A percentile compares a stretch with the other conserved stretches of the same genome.
These are phyloP conservation scores for Carcinoscorpius rotundicauda DNA, from an alignment of 1,140 invertebrate genomes.

Conservation along the genomic window DNA sequence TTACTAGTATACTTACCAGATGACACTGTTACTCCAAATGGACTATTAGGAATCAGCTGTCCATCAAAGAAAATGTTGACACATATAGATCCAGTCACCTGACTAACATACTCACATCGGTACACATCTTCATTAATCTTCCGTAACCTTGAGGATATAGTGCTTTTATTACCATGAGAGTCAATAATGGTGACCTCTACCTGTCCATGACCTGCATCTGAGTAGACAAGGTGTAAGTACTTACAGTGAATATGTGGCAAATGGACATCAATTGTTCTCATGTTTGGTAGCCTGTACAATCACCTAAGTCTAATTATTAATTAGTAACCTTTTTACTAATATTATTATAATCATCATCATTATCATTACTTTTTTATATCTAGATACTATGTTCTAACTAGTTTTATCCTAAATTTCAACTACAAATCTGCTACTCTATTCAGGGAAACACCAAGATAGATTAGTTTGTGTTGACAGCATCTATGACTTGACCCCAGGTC, in stretches of 20 bases:
- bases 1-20: constrained; percentile 34
- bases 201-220: constrained; percentile 66
- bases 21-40: constrained; percentile 60
- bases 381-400: too few relatives aligned
- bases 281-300: too few relatives aligned
- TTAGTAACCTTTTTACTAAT: too few relatives aligned
- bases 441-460: too few relatives aligned
- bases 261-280: too few relatives aligned
- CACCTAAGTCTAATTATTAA: too few relatives aligned
- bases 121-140: constrained; percentile 58
- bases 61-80: constrained; percentile 83
- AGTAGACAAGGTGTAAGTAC: constrained; percentile 15
- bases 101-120: constrained; percentile 68
- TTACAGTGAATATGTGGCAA: not conserved
- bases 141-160: constrained; percentile 57
- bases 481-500: too few relatives aligned
- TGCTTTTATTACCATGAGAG: constrained; percentile 61
- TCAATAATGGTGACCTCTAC: constrained; percentile 75
- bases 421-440: too few relatives aligned
- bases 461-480: too few relatives aligned
- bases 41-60: constrained; percentile 69
- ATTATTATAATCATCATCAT: too few relatives aligned
- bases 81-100: constrained; percentile 61
- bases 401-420: too few relatives aligned
- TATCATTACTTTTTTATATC: too few relatives aligned